Conservation (phyloP, 2,888 invertebrate species). For the Leptogaster cylindrica region DNA sequence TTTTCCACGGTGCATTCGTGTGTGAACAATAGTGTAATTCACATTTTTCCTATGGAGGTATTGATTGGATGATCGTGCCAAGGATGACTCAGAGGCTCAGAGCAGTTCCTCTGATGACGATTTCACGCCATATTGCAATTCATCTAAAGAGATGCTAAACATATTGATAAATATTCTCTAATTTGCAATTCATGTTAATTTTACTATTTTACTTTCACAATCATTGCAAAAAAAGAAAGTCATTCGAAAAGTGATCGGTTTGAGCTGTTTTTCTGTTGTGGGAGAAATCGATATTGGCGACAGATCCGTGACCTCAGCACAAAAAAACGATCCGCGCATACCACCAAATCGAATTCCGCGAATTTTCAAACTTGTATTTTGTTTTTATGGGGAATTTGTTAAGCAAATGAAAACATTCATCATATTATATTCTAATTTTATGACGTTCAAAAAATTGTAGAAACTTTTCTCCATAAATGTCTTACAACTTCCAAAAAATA, state of each 20-base stretch:
- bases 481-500: too few species aligned
- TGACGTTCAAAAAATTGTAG: neutral
- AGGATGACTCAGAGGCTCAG: slow-evolving; percentile 11
- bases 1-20: neutral
- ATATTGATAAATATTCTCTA: too few species aligned
- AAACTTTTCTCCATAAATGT: too few species aligned
- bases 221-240: neutral
- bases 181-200: slow-evolving; percentile 21
- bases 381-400: neutral
- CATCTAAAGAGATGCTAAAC: neutral
- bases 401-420: too few species aligned
- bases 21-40: neutral
- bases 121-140: neutral
- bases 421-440: slow-evolving; percentile 5
- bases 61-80: neutral
- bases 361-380: neutral
- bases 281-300: too few species aligned
- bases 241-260: neutral
- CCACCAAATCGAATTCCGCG: too few species aligned
- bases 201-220: slow-evolving; percentile 13
- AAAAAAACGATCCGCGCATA: too few species aligned
- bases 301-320: too few species aligned
- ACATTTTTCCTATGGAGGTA: slow-evolving; percentile 4
- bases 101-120: neutral
- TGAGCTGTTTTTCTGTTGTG: neutral